Percentiles rank a stretch among this genome's conserved stretches.
Conservation (phyloP, 1,140 invertebrate species). For the Harlomillsia oculata region DNA sequence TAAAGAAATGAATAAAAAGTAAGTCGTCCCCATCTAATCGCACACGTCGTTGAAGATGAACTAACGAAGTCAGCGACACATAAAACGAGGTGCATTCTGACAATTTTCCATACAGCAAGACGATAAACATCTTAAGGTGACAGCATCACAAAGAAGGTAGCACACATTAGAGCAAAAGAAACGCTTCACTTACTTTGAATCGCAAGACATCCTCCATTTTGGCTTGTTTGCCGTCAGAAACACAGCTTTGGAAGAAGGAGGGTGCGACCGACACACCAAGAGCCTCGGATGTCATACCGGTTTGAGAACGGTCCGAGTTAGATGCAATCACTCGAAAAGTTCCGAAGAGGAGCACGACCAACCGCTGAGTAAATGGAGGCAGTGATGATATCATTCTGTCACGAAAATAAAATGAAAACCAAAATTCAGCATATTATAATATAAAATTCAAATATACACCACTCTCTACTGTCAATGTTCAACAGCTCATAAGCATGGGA, state of each 20-base stretch:
- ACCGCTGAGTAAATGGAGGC: constrained; percentile 78
- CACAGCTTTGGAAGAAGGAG: constrained; percentile 95
- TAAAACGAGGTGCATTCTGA: neutral
- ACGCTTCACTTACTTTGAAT: constrained; percentile 63
- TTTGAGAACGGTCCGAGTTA: constrained; percentile 75
- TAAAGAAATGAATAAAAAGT: constrained; percentile 7
- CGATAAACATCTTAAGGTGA: neutral
- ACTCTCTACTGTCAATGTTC: no score
- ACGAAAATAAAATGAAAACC: constrained; percentile 25
- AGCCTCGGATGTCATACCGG: constrained; percentile 93
- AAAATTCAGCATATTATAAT: no score
- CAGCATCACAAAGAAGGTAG: neutral
- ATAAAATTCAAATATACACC: no score
- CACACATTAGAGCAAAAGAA: neutral
- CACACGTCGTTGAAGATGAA: neutral
- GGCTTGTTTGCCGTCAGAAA: constrained; percentile 77
- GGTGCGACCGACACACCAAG: constrained; percentile 82
- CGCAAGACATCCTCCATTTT: constrained; percentile 89
- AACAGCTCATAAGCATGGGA: no score
- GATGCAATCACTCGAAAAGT: constrained; percentile 93
- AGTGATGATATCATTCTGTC: constrained; percentile 77
- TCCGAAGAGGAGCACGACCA: constrained; percentile 89
- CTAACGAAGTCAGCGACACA: neutral
- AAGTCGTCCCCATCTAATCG: no score
- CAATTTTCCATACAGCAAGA: neutral